Evolutionary conservation across 2,888 invertebrate species (phyloP), one percentile per base, ranked within the genome.

Genomic region (Autographa gamma): DNA sequence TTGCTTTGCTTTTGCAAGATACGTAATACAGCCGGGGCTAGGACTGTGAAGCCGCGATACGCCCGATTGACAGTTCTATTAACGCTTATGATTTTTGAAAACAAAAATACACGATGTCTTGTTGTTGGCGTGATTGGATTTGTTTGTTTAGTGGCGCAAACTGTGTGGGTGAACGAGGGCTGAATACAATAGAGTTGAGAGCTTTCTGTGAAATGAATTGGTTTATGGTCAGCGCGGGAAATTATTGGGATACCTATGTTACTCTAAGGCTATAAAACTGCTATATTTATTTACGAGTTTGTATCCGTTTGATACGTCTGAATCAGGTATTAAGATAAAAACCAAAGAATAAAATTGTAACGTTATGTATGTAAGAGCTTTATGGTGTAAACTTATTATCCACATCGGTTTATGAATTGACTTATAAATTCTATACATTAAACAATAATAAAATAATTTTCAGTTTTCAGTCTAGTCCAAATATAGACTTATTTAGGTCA

Each of bases 31-130:
- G 38, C 38, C 11, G 38, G 11, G 38, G 71, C 67, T 81, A 73
- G 71, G 69, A 66, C 80, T 77, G 81, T 65, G 65, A 66, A 69
- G 61, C 72, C 60, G 69, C 74, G 81, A 82, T 82, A 82, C 69
- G 64, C 31, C 63, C n/a, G 72, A 69, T 70, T 79, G 82, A 69
- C 78, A 71, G 73, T 82, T 75, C 80, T 75, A 75, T 81, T 82
- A 81, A 74, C 75, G 73, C 70, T 75, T 80, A 73, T 82, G 69
- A 75, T 73, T 82, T 82, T 80, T 80, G 65, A 80, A 76, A 76
- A 76, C 63, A 65, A 73, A 68, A 72, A 59, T 75, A 68, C 41
- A 9, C 52, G 66, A 66, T 66, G 66, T 56, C 70, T 59, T 58
- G 25, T 69, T 66, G 48, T 19, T 34, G 25, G 25, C 48, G 32